These are phyloP conservation scores for Osmoderma eremita DNA, from an alignment of 2,888 invertebrate genomes.

Conservation along the genomic window DNA sequence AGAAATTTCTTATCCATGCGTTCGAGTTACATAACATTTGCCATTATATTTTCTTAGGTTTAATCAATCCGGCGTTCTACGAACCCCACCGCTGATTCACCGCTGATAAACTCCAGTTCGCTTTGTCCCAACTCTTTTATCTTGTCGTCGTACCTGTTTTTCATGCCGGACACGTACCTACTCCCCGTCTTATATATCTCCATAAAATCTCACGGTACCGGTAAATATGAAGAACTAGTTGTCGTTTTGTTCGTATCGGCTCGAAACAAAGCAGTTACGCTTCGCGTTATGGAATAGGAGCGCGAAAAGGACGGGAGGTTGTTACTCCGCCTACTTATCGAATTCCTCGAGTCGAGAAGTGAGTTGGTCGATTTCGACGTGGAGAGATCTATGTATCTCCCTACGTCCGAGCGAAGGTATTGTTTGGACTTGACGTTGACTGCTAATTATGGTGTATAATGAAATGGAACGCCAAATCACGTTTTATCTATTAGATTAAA, in stretches of 20 bases:
- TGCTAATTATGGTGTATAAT: constrained; percentile 5
- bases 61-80: constrained; percentile 5
- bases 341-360: not conserved
- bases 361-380: not conserved
- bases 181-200: constrained; percentile 1
- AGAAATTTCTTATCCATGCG: too few relatives aligned
- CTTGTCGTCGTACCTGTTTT: constrained; percentile 5
- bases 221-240: constrained; percentile 13
- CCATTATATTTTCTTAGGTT: not conserved
- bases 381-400: not conserved
- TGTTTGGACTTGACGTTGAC: constrained; percentile 12
- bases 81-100: not conserved
- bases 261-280: not conserved
- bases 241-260: not conserved
- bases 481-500: too few relatives aligned
- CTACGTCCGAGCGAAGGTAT: not conserved
- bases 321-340: constrained; percentile 5
- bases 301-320: constrained; percentile 9
- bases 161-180: constrained; percentile 2
- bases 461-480: constrained; percentile 1
- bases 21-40: too few relatives aligned
- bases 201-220: constrained; percentile 7
- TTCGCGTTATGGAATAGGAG: too few relatives aligned
- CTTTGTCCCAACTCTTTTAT: not conserved
- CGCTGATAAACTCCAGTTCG: not conserved